phyloP scores from a whole-genome alignment of 2,888 invertebrate genomes.

The Melieria omissa region DNA sequence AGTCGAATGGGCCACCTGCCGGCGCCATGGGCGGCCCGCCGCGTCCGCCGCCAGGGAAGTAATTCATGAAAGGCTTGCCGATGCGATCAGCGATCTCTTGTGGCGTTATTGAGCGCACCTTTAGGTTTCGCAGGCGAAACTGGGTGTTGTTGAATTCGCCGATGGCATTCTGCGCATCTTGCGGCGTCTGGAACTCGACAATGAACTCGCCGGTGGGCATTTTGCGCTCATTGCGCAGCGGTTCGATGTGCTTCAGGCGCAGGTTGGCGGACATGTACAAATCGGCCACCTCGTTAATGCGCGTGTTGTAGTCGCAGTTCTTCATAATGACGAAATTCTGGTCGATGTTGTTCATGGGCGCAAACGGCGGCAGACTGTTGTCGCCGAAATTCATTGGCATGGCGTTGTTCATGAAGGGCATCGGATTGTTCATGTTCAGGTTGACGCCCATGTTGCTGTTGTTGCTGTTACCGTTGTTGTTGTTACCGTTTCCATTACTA shows the following conservation, averaged over 20 bases:
- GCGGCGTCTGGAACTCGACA: conserved; percentile 81
- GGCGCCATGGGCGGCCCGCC: conserved; percentile 22
- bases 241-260: conserved; percentile 81
- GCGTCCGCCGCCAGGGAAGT: conserved; percentile 55
- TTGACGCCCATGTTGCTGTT: neutral
- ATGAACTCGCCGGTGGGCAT: conserved; percentile 86
- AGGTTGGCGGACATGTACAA: conserved; percentile 83
- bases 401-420: conserved; percentile 1
- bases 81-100: conserved; percentile 71
- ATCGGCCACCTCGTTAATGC: conserved; percentile 81
- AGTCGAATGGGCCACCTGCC: conserved; percentile 19
- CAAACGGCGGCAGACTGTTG: conserved; percentile 27
- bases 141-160: conserved; percentile 58
- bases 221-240: conserved; percentile 77
- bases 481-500: neutral
- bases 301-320: conserved; percentile 79
- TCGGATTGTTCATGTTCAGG: conserved; percentile 5
- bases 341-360: conserved; percentile 36
- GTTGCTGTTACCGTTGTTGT: neutral
- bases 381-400: conserved; percentile 13
- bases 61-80: conserved; percentile 62
- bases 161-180: conserved; percentile 72
- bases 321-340: conserved; percentile 78
- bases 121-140: conserved; percentile 67
- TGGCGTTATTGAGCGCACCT: conserved; percentile 69